These are phyloP conservation scores for Elegia similella DNA, from an alignment of 2,888 invertebrate species.

Conservation along the genomic window DNA sequence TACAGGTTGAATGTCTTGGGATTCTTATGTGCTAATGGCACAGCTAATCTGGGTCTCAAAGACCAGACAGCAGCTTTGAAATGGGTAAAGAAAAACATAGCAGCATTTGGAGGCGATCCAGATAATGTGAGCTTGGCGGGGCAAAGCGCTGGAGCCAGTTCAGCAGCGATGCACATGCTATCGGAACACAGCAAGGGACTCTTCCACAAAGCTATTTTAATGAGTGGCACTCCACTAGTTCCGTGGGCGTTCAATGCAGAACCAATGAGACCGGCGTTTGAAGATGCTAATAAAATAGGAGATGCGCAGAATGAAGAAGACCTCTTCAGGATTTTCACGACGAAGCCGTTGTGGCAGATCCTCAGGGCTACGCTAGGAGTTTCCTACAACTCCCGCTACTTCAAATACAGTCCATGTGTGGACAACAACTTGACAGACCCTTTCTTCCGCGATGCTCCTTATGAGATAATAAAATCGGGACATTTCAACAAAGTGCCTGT, in stretches of 20 bases:
- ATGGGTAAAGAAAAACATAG: conserved; percentile 66
- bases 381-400: conserved; percentile 56
- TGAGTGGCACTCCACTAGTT: conserved; percentile 60
- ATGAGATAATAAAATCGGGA: conserved; percentile 55
- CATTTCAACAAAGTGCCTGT: conserved; percentile 64
- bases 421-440: conserved; percentile 54
- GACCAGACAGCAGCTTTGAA: conserved; percentile 68
- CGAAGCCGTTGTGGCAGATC: conserved; percentile 44
- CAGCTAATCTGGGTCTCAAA: conserved; percentile 66
- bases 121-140: conserved; percentile 70
- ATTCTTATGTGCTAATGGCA: conserved; percentile 60
- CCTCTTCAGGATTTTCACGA: conserved; percentile 45
- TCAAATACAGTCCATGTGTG: conserved; percentile 66
- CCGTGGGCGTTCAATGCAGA: conserved; percentile 68
- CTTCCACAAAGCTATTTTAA: conserved; percentile 65
- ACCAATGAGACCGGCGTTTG: conserved; percentile 41
- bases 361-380: conserved; percentile 47
- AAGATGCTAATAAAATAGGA: conserved; percentile 57
- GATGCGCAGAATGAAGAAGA: conserved; percentile 38
- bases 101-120: conserved; percentile 68
- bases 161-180: conserved; percentile 62
- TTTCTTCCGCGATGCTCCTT: conserved; percentile 64
- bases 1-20: conserved; percentile 67
- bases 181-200: conserved; percentile 56
- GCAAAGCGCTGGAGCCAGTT: conserved; percentile 67